Base-by-base conservation (phyloP, 2,113 vertebrate species). In the Gasterosteus nipponicus region DNA sequence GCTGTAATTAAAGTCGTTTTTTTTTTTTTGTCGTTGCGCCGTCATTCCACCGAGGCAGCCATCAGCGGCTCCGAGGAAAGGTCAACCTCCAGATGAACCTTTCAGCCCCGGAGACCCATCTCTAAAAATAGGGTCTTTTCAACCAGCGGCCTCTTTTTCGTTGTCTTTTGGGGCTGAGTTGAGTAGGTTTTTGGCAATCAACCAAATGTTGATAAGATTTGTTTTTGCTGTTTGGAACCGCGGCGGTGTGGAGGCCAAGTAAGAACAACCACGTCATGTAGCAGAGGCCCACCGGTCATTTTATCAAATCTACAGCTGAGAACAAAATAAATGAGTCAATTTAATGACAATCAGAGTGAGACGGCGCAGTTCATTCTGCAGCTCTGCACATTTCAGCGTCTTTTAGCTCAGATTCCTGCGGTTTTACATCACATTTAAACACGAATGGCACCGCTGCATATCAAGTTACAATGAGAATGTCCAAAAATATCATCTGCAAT, bases 31-130 rank as follows among this genome's bases (percentile, higher is more conserved):
- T 80, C 67, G 61, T 70, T 31, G 26, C 44, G 69, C 63, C 68
- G 46, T 77, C 72, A 51, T 35, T 73, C 67, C 22, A n/a, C 38
- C 9, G 44, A 11, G 70, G 63, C 75, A 58, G 77, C 42, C 22
- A 29, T 75, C 70, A 72, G 29, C 54, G 35, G 61, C 11, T 11
- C 22, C 26, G 3, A 62, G 65, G 2, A 69, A 85, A 83, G 86
- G 77, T 85, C 75, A 64, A 4, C 1, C 41, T 75, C 9, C 69
- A 33, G 35, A 46, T 18, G 33, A 83, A 29, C 3, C 41, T 14
- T 56, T 77, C 51, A 57, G 69, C 60, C 29, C 16, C 3, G 33
- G 2, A 69, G 42, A 70, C 6, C 44, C 39, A n/a, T 41, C 15
- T 56, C 38, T 33, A 11, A 49, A 44, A 26, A 54, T 11, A 10